Conservation (phyloP, 1,140 invertebrate species). For the Oedothorax gibbosus region DNA sequence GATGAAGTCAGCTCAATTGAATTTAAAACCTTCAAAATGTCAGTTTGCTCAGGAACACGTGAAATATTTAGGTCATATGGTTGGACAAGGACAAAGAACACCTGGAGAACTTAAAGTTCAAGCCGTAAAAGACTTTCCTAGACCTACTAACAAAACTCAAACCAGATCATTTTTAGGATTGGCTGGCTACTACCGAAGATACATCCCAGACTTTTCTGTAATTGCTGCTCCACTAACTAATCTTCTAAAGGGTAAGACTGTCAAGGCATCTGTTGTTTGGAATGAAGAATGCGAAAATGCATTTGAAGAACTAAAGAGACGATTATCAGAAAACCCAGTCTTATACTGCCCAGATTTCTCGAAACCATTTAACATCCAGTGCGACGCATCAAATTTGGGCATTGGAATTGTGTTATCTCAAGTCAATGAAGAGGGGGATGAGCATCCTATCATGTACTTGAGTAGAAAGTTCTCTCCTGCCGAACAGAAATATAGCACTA, state of each 20-base stretch:
- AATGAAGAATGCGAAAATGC: not conserved
- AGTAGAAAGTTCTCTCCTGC: slow-evolving; percentile 64
- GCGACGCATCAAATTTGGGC: slow-evolving; percentile 21
- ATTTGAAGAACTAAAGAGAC: slow-evolving; percentile 1
- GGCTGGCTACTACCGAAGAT: not conserved
- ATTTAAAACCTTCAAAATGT: slow-evolving; percentile 12
- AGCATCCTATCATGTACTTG: slow-evolving; percentile 8
- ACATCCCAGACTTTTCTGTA: slow-evolving; percentile 23
- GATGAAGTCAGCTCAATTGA: not conserved
- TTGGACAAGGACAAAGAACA: not conserved
- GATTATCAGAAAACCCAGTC: slow-evolving; percentile 19
- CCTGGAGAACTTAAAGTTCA: slow-evolving; percentile 59
- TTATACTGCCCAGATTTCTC: slow-evolving; percentile 19
- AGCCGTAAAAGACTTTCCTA: slow-evolving; percentile 60
- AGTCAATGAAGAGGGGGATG: not conserved
- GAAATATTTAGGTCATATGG: slow-evolving; percentile 34
- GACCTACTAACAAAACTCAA: slow-evolving; percentile 23
- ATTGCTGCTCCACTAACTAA: not conserved
- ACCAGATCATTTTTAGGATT: not conserved
- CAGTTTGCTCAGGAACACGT: slow-evolving; percentile 10
- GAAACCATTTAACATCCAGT: not conserved
- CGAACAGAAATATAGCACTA: slow-evolving; percentile 70
- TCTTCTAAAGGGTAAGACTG: not conserved
- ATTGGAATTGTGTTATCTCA: slow-evolving; percentile 4
- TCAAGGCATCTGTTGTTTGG: not conserved